Percentiles rank a stretch among this genome's conserved stretches.
These are phyloP conservation scores for Drosophila nikananu DNA, from an alignment of 1,140 invertebrate genomes.

Conservation along the genomic window DNA sequence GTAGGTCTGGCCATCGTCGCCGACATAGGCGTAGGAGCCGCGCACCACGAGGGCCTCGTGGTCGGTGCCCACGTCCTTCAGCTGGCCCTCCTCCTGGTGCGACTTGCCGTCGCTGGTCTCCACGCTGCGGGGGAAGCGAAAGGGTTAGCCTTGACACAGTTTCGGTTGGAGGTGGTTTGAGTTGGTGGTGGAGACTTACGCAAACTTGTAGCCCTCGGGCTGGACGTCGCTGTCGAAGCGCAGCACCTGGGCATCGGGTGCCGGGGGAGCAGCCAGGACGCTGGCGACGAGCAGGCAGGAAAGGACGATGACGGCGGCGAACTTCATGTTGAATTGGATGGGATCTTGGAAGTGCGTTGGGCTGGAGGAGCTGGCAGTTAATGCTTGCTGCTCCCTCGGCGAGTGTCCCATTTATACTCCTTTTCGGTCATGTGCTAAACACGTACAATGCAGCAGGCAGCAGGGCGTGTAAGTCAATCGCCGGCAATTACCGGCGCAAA, in stretches of 20 bases:
- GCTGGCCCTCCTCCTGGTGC: constrained; percentile 88
- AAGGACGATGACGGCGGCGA: constrained; percentile 28
- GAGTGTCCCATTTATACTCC: constrained; percentile 73
- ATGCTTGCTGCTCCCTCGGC: constrained; percentile 61
- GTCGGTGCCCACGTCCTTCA: constrained; percentile 86
- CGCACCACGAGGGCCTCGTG: constrained; percentile 86
- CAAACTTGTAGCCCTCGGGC: constrained; percentile 72
- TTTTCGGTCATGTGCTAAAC: constrained; percentile 39
- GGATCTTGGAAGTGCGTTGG: constrained; percentile 20
- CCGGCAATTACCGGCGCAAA: constrained; percentile 35
- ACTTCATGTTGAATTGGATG: constrained; percentile 53
- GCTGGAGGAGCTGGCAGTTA: constrained; percentile 63
- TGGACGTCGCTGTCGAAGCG: constrained; percentile 71
- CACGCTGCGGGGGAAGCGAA: constrained; percentile 85
- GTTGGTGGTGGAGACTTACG: constrained; percentile 43
- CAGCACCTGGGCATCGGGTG: constrained; percentile 58
- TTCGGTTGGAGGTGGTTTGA: background rate
- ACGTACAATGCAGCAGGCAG: constrained; percentile 26
- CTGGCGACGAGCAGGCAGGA: constrained; percentile 48
- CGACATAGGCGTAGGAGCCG: constrained; percentile 87
- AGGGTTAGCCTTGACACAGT: constrained; percentile 69
- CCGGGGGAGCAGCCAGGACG: constrained; percentile 54
- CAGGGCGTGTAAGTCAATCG: constrained; percentile 22
- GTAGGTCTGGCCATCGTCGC: constrained; percentile 89
- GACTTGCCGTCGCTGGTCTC: constrained; percentile 90